phyloP scores from a whole-genome alignment of 2,797 vertebrate genomes.

The Pteronotus mesoamericanus region DNA sequence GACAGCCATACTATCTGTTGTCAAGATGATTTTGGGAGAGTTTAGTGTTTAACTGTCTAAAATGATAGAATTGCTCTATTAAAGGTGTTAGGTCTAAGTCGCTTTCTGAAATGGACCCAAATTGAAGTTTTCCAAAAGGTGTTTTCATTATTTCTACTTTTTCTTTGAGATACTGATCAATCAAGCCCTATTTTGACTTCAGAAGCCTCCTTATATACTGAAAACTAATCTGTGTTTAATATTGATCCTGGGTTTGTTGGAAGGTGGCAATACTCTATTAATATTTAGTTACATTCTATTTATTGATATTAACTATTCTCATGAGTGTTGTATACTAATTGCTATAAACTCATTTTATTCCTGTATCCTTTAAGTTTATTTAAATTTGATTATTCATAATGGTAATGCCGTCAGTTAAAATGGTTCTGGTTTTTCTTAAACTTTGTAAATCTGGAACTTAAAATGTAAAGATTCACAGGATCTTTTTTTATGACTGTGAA shows the following conservation, averaged over 20 bases:
- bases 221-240: slow-evolving; percentile 12
- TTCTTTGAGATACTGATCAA: not conserved
- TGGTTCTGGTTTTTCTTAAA: slow-evolving; percentile 51
- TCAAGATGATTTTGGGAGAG: not conserved
- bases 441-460: slow-evolving; percentile 62
- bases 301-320: not conserved
- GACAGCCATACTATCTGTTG: not conserved
- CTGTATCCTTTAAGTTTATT: slow-evolving; percentile 8
- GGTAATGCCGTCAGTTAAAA: not conserved
- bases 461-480: slow-evolving; percentile 56
- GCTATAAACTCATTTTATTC: slow-evolving; percentile 17
- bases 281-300: not conserved
- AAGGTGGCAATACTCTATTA: not conserved
- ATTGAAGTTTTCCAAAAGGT: slow-evolving; percentile 8
- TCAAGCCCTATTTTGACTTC: not conserved
- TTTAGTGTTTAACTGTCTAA: slow-evolving; percentile 1
- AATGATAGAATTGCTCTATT: not conserved
- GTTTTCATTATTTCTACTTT: slow-evolving; percentile 38
- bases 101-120: slow-evolving; percentile 2
- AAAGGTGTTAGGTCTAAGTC: not conserved
- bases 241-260: slow-evolving; percentile 30
- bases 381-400: slow-evolving; percentile 28
- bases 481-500: slow-evolving; percentile 69
- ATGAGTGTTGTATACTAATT: not conserved
- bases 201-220: not conserved